Evolutionary conservation across 2,797 vertebrate species (phyloP).

Genomic region (Acestrorhynchus altus): DNA sequence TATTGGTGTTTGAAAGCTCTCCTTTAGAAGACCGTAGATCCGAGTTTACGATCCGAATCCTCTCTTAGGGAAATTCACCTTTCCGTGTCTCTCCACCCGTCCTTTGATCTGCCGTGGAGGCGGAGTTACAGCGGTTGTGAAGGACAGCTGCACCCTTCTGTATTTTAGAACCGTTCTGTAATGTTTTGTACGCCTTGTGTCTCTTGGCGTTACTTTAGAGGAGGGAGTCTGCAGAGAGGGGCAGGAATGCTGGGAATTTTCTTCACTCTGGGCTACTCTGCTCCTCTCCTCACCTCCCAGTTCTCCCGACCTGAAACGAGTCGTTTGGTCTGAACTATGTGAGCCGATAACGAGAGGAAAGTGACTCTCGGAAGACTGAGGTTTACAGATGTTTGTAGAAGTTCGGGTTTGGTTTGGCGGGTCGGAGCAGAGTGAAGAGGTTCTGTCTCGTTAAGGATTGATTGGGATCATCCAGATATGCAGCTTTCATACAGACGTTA

Average conservation of each 20-base stretch:
- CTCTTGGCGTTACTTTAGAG: conserved; percentile 24
- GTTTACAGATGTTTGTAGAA: not conserved
- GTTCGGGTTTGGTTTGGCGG: not conserved
- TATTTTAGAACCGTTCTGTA: conserved; percentile 24
- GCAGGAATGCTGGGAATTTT: conserved; percentile 38
- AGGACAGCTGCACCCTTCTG: conserved; percentile 29
- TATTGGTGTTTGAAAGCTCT: not conserved
- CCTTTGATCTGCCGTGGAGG: conserved; percentile 30
- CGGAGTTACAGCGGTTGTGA: conserved; percentile 4
- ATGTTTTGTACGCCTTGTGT: conserved; percentile 40
- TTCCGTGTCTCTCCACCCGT: conserved; percentile 47
- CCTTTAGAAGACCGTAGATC: conserved; percentile 43
- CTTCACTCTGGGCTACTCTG: conserved; percentile 7
- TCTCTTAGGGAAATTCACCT: conserved; percentile 11
- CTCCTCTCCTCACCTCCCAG: conserved; percentile 11
- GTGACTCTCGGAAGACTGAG: too few relatives aligned
- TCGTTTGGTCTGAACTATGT: conserved; percentile 4
- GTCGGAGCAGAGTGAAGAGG: not conserved
- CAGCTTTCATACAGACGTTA: not conserved
- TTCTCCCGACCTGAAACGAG: conserved; percentile 12
- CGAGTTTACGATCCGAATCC: too few relatives aligned
- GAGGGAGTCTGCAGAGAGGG: not conserved
- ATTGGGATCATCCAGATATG: not conserved
- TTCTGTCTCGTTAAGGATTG: not conserved
- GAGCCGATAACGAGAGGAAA: not conserved